Evolutionary conservation across 1,140 invertebrate species (phyloP).

Genomic region (Trichonephila inaurata): DNA sequence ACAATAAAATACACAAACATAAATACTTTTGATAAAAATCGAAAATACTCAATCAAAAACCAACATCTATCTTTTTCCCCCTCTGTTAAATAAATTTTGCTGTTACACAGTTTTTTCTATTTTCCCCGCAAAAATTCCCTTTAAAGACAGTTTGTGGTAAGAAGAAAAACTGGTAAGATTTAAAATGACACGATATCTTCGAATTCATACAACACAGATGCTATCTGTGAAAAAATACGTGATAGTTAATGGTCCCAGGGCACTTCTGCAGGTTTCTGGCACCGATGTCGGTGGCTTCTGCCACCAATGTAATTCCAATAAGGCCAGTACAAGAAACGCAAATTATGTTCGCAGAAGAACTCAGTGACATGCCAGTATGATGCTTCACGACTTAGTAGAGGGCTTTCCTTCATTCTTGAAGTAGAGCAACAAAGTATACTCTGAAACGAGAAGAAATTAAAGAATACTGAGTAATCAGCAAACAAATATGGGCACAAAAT

Average conservation of each 20-base stretch:
- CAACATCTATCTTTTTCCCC: not conserved
- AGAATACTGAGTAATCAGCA: not conserved
- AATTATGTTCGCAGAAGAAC: conserved; percentile 55
- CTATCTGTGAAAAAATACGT: too few species aligned
- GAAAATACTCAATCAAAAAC: not conserved
- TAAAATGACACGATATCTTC: too few species aligned
- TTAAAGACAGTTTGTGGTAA: not conserved
- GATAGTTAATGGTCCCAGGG: conserved; percentile 21
- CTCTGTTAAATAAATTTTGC: not conserved
- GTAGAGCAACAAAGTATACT: conserved; percentile 30
- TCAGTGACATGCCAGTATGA: conserved; percentile 59
- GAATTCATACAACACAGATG: too few species aligned
- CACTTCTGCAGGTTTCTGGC: conserved; percentile 56
- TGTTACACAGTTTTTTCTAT: not conserved
- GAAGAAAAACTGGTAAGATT: too few species aligned
- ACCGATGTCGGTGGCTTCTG: conserved; percentile 70
- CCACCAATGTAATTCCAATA: conserved; percentile 73
- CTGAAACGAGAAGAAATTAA: conserved; percentile 46
- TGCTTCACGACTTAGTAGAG: conserved; percentile 64
- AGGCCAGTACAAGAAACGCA: conserved; percentile 67
- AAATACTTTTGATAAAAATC: conserved; percentile 20
- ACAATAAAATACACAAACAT: conserved; percentile 7
- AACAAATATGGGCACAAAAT: not conserved
- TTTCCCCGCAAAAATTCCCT: not conserved
- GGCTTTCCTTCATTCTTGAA: conserved; percentile 69